Conservation (phyloP, 2,113 vertebrate genomes). For the Neodontobutis hainanensis region DNA sequence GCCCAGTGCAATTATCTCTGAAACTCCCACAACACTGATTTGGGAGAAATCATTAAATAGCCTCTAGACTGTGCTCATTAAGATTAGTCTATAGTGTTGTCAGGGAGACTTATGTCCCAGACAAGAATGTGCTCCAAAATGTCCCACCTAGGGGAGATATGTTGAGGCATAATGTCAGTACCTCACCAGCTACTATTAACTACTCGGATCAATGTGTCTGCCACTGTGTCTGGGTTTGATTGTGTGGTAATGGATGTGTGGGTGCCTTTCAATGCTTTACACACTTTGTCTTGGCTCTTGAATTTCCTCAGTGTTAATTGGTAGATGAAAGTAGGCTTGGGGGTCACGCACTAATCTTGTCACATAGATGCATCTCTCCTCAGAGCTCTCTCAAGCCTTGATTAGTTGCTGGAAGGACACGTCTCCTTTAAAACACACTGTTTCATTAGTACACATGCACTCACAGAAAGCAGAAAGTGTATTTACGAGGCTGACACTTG, state of each 20-base stretch:
- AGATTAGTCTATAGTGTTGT: constrained; percentile 55
- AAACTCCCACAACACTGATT: constrained; percentile 59
- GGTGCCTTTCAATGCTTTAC: constrained; percentile 29
- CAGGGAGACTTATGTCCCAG: constrained; percentile 33
- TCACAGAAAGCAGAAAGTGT: not conserved
- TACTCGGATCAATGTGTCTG: constrained; percentile 53
- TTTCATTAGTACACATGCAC: constrained; percentile 52
- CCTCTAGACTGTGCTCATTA: constrained; percentile 69
- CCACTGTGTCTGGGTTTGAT: constrained; percentile 32
- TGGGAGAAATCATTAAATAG: constrained; percentile 71
- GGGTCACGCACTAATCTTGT: constrained; percentile 68
- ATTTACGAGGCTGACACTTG: constrained; percentile 23
- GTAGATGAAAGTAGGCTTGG: constrained; percentile 63
- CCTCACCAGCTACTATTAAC: constrained; percentile 26
- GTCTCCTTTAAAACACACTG: constrained; percentile 46
- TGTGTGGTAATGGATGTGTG: constrained; percentile 14
- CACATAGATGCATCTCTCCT: constrained; percentile 46
- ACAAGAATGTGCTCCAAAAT: constrained; percentile 23
- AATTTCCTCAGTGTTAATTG: constrained; percentile 69
- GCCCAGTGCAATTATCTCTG: constrained; percentile 66
- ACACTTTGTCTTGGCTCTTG: constrained; percentile 46
- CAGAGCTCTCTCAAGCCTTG: constrained; percentile 43
- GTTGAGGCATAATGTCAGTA: constrained; percentile 41
- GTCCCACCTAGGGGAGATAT: constrained; percentile 48
- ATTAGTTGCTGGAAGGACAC: constrained; percentile 52